Evolutionary conservation across 2,113 vertebrate species (phyloP), one percentile per base, ranked within the genome.

Genomic region (Galeopterus variegatus): DNA sequence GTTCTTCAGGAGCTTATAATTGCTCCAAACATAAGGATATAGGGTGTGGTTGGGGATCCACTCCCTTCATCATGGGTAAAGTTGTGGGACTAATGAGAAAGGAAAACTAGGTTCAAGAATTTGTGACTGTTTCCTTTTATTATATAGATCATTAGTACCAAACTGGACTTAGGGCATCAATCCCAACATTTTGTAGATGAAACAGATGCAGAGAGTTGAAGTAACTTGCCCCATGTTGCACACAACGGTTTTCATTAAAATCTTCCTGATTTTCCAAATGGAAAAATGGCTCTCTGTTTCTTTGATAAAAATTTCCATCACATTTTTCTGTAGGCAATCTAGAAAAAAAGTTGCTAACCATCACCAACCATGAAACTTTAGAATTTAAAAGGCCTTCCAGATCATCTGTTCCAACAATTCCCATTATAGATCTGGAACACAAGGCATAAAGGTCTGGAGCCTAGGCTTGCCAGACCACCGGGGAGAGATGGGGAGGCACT

Each of bases 271-370:
- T 89, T 52, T 75, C 28, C 41, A 83, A 67, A 45, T 58, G 62
- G 58, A 36, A 62, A 83, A 69, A 72, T 56, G 48, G 28, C 24
- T 70, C 58, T 75, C 48, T 88, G 17, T 73, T 81, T 90, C 80
- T 91, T 88, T 82, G 76, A n/a, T 60, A 79, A 79, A 92, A 72
- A 83, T 36, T 82, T 64, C 41, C 41, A 41, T 41, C 82, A 56
- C 8, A 31, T 62, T 70, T 94, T 84, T 52, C 26, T 56, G 41
- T 70, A 81, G 70, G 69, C 18, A 75, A 48, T n/a, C 13, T 67
- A 70, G 41, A 36, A 45, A 21, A 67, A 80, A 91, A 80, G 24
- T 58, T 41, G 18, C 5, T 50, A n/a, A 85, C 73, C 33, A 67
- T 84, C 23, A 82, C n/a, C 48, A 90, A 73, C 23, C 54, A 72